A percentile compares a stretch with the other conserved stretches of the same genome.
These are phyloP conservation scores for Ostrea edulis DNA, from an alignment of 1,140 invertebrate species.

Conservation along the genomic window DNA sequence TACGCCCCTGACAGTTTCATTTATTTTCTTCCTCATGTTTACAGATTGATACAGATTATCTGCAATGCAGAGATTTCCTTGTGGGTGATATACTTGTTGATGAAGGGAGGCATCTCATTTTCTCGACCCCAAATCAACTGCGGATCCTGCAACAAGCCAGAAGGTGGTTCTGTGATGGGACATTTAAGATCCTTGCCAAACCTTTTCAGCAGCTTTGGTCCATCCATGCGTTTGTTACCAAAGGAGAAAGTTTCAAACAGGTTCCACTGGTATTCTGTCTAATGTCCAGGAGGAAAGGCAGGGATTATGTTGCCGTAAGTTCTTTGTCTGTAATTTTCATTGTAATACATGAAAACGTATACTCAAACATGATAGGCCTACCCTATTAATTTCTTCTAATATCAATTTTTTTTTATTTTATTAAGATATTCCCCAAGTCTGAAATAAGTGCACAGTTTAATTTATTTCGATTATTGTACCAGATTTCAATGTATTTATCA, in stretches of 20 bases:
- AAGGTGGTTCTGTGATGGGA: slow-evolving; percentile 45
- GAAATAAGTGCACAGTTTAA: too few relatives aligned
- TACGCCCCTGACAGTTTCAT: neutral
- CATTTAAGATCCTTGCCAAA: slow-evolving; percentile 21
- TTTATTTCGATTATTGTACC: too few relatives aligned
- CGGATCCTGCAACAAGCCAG: slow-evolving; percentile 24
- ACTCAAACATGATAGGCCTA: too few relatives aligned
- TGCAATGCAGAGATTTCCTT: slow-evolving; percentile 34
- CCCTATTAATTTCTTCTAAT: too few relatives aligned
- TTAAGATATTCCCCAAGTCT: too few relatives aligned
- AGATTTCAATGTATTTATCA: too few relatives aligned
- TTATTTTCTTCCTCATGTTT: neutral
- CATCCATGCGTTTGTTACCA: neutral
- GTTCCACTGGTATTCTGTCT: slow-evolving; percentile 27
- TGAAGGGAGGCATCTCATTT: neutral
- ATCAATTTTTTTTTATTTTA: too few relatives aligned
- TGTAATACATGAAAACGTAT: too few relatives aligned
- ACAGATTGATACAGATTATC: neutral
- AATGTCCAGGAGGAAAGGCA: slow-evolving; percentile 30
- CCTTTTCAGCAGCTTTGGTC: slow-evolving; percentile 34
- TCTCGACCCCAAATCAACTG: slow-evolving; percentile 30
- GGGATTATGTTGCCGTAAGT: slow-evolving; percentile 12
- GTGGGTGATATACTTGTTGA: slow-evolving; percentile 25
- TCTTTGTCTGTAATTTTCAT: too few relatives aligned
- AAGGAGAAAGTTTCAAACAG: slow-evolving; percentile 31